A percentile compares a stretch with the other conserved stretches of the same genome.
Evolutionary conservation across 2,113 vertebrate species (phyloP).

Genomic region (Lamprologus lemairii): DNA sequence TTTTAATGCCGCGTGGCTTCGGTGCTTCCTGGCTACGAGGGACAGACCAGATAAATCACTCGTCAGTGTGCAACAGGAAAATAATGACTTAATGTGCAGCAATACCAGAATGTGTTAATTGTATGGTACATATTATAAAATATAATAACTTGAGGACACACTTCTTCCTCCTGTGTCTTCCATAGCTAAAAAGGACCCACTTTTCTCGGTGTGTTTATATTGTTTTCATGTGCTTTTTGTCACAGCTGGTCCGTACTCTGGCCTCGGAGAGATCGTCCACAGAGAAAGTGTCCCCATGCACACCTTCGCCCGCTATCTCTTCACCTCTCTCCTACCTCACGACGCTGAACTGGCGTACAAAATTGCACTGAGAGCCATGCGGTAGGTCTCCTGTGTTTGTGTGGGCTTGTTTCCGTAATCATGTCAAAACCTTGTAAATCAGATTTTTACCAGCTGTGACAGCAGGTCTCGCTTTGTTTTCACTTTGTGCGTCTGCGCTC

Average conservation of each 20-base stretch:
- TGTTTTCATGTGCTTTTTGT: background rate
- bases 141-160: background rate
- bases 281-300: constrained; percentile 99
- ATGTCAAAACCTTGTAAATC: background rate
- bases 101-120: background rate
- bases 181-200: background rate
- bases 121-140: background rate
- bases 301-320: constrained; percentile 99
- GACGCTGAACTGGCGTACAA: constrained; percentile 99
- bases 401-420: background rate
- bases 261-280: constrained; percentile 93
- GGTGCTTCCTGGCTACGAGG: background rate
- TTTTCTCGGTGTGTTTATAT: background rate
- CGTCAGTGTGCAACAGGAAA: background rate
- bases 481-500: background rate
- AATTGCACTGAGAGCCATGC: constrained; percentile 99
- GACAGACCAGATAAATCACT: background rate
- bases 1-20: constrained; percentile 45
- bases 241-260: constrained; percentile 93
- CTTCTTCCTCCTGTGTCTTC: background rate
- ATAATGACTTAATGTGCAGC: background rate
- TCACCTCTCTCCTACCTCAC: constrained; percentile 99
- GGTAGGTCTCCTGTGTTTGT: constrained; percentile 74
- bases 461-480: background rate
- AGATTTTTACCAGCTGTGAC: background rate